Base-by-base conservation (phyloP, 92 coral and sea anemone genomes). In the Paragorgia papillata region DNA sequence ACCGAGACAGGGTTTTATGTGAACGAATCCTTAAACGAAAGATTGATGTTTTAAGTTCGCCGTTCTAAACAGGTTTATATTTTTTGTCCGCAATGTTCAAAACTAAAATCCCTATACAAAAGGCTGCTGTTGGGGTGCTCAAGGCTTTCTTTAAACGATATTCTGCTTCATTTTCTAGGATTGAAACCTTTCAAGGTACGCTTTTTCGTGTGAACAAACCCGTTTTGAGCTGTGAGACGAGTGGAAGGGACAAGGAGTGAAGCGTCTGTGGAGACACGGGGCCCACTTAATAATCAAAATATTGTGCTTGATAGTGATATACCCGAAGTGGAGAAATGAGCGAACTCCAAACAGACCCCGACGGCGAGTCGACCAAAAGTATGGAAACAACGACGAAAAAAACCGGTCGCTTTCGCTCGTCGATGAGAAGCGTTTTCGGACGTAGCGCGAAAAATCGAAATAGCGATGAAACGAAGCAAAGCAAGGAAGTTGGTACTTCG, bases 371-470 rank as follows among this genome's bases (percentile, higher is more conserved):
- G 31, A 9, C 63, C 40, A 55, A 71, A 71, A 55, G 28, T 25
- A 53, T 12, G 7, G 63, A 55, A 21, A 53, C 78, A 13, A 25
- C 78, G 31, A 25, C 78, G 31, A 71, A 53, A 25, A 71, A 71
- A 34, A 48, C 12, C 32, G 51, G 78, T 17, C 76, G 65, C 3
- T 35, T 71, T 33, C 78, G 64, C 18, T 53, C 63, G 3, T 71
- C 78, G 6, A 53, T 71, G 78, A 53, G 65, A 55, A 71, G 51
- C 25, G 78, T 71, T 54, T 71, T 71, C 35, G 65, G 64, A 19
- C 51, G 78, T 50, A 22, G 76, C 54, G 7, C 27, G 19, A 71
- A 71, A 21, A 71, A 17, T 31, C 62, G 65, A 18, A 71, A 71
- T 31, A 53, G 34, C 20, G 78, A 54, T 0, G 78, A 71, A 22